Evolutionary conservation across 2,113 vertebrate genomes (phyloP).

Genomic region (Leuciscus idus): DNA sequence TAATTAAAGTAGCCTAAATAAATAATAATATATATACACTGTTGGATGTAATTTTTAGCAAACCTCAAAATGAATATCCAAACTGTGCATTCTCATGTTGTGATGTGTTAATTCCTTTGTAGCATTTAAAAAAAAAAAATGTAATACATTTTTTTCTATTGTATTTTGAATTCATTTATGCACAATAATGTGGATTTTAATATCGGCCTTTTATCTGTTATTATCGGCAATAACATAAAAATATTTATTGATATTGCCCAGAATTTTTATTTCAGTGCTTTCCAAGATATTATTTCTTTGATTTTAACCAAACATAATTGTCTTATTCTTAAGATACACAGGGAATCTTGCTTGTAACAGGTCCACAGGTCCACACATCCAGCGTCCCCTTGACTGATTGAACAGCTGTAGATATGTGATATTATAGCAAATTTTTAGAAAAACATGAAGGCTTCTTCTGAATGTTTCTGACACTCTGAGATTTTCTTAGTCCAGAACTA

Average conservation of each 20-base stretch:
- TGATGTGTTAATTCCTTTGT: background rate
- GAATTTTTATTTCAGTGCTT: background rate
- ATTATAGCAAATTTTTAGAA: background rate
- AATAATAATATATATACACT: no score
- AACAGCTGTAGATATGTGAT: background rate
- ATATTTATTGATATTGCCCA: background rate
- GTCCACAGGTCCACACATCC: background rate
- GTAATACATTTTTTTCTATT: background rate
- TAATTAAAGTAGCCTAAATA: background rate
- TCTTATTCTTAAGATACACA: background rate
- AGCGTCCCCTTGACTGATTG: background rate
- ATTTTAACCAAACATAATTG: background rate
- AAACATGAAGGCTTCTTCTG: background rate
- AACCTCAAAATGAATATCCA: background rate
- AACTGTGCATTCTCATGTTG: background rate
- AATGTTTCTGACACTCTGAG: slow-evolving; percentile 12
- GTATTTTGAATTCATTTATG: background rate
- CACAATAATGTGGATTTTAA: background rate
- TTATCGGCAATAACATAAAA: background rate
- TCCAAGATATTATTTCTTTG: background rate
- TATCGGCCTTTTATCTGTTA: no score
- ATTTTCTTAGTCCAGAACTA: background rate
- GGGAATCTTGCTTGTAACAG: background rate
- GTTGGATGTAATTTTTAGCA: background rate
- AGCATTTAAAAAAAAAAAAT: background rate